Percentiles rank a stretch among this genome's conserved stretches.
Conservation (phyloP, 2,888 invertebrate genomes). For the Vannuccia rotundouncinata region DNA sequence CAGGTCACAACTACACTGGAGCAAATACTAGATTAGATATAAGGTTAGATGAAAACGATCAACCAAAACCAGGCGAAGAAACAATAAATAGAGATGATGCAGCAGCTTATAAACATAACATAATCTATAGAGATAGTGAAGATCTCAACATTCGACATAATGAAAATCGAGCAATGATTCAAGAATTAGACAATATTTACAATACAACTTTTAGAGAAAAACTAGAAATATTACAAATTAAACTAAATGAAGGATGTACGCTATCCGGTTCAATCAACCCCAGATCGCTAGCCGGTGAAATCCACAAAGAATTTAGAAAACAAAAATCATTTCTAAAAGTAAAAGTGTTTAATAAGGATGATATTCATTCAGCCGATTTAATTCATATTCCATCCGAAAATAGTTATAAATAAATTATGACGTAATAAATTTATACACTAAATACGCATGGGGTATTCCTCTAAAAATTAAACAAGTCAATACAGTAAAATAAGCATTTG, state of each 20-base stretch:
- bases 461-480: neutral
- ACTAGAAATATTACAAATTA: neutral
- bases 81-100: neutral
- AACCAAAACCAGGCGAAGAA: neutral
- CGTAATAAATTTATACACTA: neutral
- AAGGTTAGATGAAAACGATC: neutral
- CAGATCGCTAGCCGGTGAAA: neutral
- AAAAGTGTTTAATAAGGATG: constrained; percentile 8
- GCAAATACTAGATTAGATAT: constrained; percentile 17
- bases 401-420: neutral
- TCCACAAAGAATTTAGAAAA: constrained; percentile 7
- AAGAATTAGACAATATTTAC: neutral
- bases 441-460: neutral
- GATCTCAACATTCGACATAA: neutral
- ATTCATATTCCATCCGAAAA: neutral
- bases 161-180: neutral
- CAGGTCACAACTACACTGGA: no score
- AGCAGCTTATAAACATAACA: constrained; percentile 3
- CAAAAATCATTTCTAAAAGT: neutral
- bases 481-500: neutral
- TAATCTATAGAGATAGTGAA: neutral
- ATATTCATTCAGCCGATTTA: neutral
- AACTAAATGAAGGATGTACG: neutral
- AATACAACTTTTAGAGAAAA: constrained; percentile 16
- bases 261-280: no score